These are phyloP conservation scores for Cromileptes altivelis DNA, from an alignment of 2,113 vertebrate genomes.

Conservation along the genomic window DNA sequence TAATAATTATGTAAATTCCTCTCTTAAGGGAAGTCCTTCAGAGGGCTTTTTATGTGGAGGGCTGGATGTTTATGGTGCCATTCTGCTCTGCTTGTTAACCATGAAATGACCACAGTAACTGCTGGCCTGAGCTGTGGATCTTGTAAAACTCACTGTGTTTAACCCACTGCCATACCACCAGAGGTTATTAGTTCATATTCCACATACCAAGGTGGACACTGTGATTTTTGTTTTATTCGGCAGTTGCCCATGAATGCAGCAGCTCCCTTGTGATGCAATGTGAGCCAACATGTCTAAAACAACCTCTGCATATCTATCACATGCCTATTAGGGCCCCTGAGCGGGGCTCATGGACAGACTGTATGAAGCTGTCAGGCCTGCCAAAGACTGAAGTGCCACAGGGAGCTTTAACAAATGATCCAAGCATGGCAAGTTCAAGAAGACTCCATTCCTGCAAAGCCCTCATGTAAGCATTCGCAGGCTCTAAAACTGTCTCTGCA, in stretches of 20 bases:
- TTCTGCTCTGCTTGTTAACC: constrained; percentile 49
- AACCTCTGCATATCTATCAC: constrained; percentile 52
- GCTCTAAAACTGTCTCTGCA: constrained; percentile 41
- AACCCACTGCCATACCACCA: constrained; percentile 23
- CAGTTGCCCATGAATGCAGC: not conserved
- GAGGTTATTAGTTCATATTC: constrained; percentile 45
- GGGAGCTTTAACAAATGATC: constrained; percentile 68
- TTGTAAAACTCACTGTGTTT: constrained; percentile 21
- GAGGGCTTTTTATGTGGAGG: not conserved
- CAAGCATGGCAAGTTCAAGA: constrained; percentile 50
- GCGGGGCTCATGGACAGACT: not conserved
- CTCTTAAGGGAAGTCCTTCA: not conserved
- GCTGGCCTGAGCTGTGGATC: not conserved
- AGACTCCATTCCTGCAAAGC: constrained; percentile 46
- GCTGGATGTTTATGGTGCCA: constrained; percentile 21
- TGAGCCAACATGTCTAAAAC: constrained; percentile 61
- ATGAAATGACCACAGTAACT: constrained; percentile 41
- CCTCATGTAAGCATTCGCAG: constrained; percentile 14
- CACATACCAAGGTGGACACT: constrained; percentile 46
- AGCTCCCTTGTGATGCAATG: constrained; percentile 43
- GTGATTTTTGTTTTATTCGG: not conserved
- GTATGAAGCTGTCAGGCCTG: constrained; percentile 50
- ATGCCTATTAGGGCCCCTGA: constrained; percentile 43
- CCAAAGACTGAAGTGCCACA: constrained; percentile 55
- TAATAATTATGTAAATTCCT: not conserved